A percentile compares a stretch with the other conserved stretches of the same genome.
These are phyloP conservation scores for Anabacerthia variegaticeps DNA, from an alignment of 2,797 vertebrate genomes.

Conservation along the genomic window DNA sequence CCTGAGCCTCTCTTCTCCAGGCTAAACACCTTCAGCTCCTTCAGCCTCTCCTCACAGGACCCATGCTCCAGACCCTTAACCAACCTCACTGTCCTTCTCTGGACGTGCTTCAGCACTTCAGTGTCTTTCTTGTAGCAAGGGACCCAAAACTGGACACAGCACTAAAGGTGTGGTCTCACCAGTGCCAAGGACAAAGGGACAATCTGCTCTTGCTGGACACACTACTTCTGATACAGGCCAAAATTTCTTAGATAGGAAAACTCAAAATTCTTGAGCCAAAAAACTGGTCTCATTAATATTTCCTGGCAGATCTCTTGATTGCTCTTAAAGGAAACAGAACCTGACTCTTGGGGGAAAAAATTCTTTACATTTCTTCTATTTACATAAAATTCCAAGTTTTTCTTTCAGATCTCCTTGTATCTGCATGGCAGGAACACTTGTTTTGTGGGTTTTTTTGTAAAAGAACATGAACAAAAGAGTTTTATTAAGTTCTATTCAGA, in stretches of 20 bases:
- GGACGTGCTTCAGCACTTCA: background rate
- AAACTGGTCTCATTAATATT: background rate
- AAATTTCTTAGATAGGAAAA: background rate
- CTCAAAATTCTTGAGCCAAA: background rate
- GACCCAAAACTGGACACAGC: background rate
- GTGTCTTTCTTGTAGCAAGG: background rate
- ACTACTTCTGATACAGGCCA: accelerated
- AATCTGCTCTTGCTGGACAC: background rate
- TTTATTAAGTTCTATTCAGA: background rate
- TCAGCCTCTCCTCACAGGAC: accelerated
- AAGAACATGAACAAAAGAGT: background rate
- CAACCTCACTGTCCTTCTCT: background rate
- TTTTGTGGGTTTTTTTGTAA: background rate
- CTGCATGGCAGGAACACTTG: background rate
- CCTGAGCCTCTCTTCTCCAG: background rate
- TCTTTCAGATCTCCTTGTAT: background rate
- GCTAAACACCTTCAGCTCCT: background rate
- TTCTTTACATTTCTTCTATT: background rate
- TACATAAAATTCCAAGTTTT: background rate
- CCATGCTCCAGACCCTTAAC: background rate
- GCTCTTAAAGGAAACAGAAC: background rate
- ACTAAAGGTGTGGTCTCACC: background rate
- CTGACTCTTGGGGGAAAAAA: accelerated
- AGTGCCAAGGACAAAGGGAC: accelerated
- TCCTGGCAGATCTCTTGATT: background rate